A percentile compares a stretch with the other conserved stretches of the same genome.
Conservation (phyloP, 2,888 invertebrate genomes). For the Sphaeridia pumilis region DNA sequence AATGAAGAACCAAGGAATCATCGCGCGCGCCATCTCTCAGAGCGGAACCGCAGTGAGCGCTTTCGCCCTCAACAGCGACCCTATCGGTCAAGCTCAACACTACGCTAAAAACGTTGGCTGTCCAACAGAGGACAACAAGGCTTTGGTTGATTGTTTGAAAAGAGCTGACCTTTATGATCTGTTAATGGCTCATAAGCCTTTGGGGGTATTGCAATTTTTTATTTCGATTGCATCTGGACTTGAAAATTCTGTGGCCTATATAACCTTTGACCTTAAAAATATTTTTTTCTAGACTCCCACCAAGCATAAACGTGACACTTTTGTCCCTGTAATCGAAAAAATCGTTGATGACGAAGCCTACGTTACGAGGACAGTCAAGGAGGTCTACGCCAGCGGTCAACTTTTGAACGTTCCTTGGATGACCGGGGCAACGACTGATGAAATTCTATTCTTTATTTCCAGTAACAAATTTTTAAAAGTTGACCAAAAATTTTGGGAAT, state of each 20-base stretch:
- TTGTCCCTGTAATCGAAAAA: background rate
- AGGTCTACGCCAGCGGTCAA: background rate
- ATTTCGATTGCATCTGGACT: too few species aligned
- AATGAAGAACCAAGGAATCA: constrained; percentile 14
- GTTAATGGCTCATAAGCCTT: too few species aligned
- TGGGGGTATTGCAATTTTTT: too few species aligned
- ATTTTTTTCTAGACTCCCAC: too few species aligned
- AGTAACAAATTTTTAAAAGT: background rate
- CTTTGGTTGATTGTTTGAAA: constrained; percentile 24
- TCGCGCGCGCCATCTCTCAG: constrained; percentile 9
- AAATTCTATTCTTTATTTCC: background rate
- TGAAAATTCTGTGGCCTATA: too few species aligned
- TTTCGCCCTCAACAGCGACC: constrained; percentile 18
- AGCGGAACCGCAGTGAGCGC: constrained; percentile 15
- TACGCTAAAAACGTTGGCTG: constrained; percentile 23
- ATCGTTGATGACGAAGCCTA: background rate
- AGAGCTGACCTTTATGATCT: background rate
- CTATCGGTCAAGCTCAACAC: constrained; percentile 24
- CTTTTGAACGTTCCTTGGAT: background rate
- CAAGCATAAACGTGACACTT: too few species aligned
- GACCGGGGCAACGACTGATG: background rate
- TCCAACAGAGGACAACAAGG: constrained; percentile 19
- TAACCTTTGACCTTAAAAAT: too few species aligned
- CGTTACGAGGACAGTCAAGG: background rate
- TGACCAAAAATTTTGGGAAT: too few species aligned